phyloP scores from a whole-genome alignment of 2,113 vertebrate genomes.

The Gopherus evgoodei region DNA sequence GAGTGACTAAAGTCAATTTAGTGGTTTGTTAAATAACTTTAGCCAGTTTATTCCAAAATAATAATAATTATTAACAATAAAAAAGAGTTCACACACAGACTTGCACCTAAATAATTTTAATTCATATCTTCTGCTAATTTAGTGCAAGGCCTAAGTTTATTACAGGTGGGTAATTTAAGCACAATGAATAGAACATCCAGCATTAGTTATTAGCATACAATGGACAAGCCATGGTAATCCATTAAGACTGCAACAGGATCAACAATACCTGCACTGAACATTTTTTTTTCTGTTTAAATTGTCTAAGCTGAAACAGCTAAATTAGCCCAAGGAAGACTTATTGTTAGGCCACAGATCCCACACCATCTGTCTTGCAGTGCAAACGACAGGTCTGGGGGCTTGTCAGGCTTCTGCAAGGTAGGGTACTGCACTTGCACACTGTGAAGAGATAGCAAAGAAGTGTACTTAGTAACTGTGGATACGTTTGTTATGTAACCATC shows the following conservation, averaged over 20 bases:
- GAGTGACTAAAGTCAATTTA: not conserved
- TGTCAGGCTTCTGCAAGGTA: not conserved
- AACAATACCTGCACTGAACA: not conserved
- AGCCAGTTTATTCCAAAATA: not conserved
- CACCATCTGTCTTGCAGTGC: not conserved
- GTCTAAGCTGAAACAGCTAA: not conserved
- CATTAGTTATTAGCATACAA: not conserved
- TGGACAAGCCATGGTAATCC: not conserved
- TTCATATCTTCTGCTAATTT: not conserved
- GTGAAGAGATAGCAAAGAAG: not conserved
- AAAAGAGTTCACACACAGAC: not conserved
- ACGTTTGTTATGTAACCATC: not conserved
- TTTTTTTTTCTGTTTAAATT: not conserved
- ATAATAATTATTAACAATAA: not conserved
- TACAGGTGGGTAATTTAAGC: not conserved
- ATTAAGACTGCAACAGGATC: not conserved
- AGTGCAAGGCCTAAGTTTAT: not conserved
- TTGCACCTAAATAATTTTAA: not conserved
- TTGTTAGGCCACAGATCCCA: constrained; percentile 9
- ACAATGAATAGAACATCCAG: not conserved
- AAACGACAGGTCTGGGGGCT: not conserved
- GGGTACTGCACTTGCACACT: not conserved
- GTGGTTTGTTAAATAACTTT: not conserved
- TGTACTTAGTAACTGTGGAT: not conserved
- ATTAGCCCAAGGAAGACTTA: not conserved